A percentile compares a stretch with the other conserved stretches of the same genome.
Evolutionary conservation across 53 echinoderm and acorn worm genomes (phyloP).

Genomic region (Pentamera pediparva): DNA sequence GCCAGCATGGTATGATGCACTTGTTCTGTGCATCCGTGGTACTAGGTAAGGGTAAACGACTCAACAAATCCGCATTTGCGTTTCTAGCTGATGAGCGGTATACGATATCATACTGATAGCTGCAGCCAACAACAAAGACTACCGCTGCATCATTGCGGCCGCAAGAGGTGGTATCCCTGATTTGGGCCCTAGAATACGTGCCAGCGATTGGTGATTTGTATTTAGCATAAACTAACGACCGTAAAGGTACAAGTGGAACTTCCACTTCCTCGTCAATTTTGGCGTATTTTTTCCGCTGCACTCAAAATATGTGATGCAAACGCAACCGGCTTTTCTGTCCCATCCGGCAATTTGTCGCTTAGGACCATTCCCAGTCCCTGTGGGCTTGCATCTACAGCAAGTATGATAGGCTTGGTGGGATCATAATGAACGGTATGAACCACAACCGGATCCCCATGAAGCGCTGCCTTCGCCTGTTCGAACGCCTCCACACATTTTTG

Average conservation of each 20-base stretch:
- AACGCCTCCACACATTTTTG: constrained; percentile 39
- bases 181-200: constrained; percentile 22
- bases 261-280: constrained; percentile 56
- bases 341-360: constrained; percentile 39
- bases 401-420: constrained; percentile 16
- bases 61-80: constrained; percentile 14
- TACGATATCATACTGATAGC: constrained; percentile 23
- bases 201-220: constrained; percentile 48
- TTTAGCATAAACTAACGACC: constrained; percentile 44
- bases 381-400: constrained; percentile 43
- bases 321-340: constrained; percentile 38
- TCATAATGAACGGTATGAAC: constrained; percentile 49
- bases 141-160: constrained; percentile 35
- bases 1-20: neutral
- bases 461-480: constrained; percentile 36
- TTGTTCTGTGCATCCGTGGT: neutral
- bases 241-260: constrained; percentile 47
- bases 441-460: constrained; percentile 38
- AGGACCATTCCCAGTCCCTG: constrained; percentile 47
- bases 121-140: constrained; percentile 32
- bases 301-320: constrained; percentile 51
- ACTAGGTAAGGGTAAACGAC: neutral
- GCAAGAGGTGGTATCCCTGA: constrained; percentile 14
- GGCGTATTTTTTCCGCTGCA: constrained; percentile 48
- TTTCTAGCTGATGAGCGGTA: constrained; percentile 27